phyloP scores from a whole-genome alignment of 2,113 vertebrate genomes.

The Erpornis zantholeuca region DNA sequence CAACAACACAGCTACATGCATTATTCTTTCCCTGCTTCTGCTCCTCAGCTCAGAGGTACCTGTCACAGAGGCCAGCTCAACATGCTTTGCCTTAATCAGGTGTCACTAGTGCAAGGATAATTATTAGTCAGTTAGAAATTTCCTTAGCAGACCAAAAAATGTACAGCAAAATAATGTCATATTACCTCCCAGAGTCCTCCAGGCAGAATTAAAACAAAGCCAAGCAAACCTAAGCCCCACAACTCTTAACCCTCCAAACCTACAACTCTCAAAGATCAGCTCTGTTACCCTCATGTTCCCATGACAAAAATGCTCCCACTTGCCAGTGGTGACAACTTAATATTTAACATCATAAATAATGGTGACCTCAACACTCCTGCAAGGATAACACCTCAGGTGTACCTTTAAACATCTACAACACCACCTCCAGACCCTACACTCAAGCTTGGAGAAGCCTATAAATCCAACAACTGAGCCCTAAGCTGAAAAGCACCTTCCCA shows the following conservation, averaged over 20 bases:
- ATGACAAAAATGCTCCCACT: neutral
- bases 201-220: neutral
- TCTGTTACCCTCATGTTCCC: neutral
- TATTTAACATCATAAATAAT: neutral
- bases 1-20: neutral
- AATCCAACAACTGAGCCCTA: neutral
- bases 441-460: neutral
- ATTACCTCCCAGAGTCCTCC: neutral
- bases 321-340: neutral
- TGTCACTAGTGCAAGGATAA: neutral
- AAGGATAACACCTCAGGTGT: neutral
- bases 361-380: neutral
- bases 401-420: neutral
- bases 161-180: neutral
- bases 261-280: neutral
- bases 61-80: neutral
- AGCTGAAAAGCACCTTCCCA: neutral
- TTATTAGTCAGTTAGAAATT: neutral
- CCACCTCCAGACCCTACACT: neutral
- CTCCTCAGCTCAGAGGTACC: neutral
- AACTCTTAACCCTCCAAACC: neutral
- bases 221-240: neutral
- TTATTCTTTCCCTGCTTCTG: neutral
- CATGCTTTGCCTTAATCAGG: neutral
- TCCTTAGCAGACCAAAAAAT: neutral